phyloP scores from a whole-genome alignment of 2,888 invertebrate genomes.

The Gastracanthus pulcherrimus region DNA sequence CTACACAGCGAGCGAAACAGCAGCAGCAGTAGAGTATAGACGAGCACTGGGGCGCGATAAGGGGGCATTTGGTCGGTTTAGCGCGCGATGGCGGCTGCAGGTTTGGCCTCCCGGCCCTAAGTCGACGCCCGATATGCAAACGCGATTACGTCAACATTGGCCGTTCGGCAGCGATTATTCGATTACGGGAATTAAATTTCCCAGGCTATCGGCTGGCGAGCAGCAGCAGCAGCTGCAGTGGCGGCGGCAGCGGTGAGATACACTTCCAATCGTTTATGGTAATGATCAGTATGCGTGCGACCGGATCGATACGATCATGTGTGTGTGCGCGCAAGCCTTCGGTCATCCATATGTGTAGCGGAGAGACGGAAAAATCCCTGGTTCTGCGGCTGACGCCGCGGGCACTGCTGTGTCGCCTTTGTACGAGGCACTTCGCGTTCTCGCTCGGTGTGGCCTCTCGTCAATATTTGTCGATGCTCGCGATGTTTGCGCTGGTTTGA shows the following conservation, averaged over 20 bases:
- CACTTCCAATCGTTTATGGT: constrained; percentile 37
- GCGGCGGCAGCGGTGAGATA: too few relatives aligned
- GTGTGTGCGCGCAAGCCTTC: neutral
- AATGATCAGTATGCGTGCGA: too few relatives aligned
- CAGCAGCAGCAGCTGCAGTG: neutral
- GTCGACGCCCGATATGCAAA: constrained; percentile 37
- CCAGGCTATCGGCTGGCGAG: neutral
- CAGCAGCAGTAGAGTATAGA: neutral
- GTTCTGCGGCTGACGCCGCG: neutral
- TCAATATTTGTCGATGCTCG: neutral
- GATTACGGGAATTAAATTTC: constrained; percentile 47
- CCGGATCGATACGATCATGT: neutral
- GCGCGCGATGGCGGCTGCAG: neutral
- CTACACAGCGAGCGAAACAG: neutral
- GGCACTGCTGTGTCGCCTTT: neutral
- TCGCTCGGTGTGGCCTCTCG: neutral
- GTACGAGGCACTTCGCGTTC: neutral
- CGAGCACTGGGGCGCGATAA: neutral
- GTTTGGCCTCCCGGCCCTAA: constrained; percentile 6
- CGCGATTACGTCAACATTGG: constrained; percentile 47
- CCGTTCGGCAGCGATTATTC: constrained; percentile 40
- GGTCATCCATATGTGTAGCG: neutral
- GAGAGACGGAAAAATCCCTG: neutral
- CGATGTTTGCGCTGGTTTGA: neutral
- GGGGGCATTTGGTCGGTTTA: neutral